Evolutionary conservation across 2,113 vertebrate genomes (phyloP), one percentile per base, ranked within the genome.

Genomic region (Apus apus): DNA sequence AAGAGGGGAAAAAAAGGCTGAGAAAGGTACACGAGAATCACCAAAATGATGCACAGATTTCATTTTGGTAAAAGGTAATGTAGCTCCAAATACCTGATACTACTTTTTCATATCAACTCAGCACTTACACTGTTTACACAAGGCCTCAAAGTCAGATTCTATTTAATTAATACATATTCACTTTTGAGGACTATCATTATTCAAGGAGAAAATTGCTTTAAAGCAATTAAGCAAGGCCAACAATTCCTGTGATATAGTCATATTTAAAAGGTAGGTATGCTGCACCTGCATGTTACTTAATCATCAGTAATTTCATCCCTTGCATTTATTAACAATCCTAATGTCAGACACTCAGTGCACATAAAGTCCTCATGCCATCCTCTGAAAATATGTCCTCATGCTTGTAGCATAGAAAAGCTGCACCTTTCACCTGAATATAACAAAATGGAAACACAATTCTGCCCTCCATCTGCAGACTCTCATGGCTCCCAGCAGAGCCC

Each of bases 251-350:
- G 20, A 56, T 22, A 72, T 5, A 60, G 17, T 0, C 19, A 13
- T 48, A 60, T 53, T 64, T 1, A 77, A 74, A 73, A 51, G 0
- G 0, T 62, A n/a, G 11, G 6, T 26, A 26, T 0, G 3, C 11
- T 72, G 13, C 29, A 51, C 4, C 13, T 56, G 11, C 11, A 2
- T 20, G 9, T 54, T 74, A 60, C 11, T 67, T 56, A 34, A 17
- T 57, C 38, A 57, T 11, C 11, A 60, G 8, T 38, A 62, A 40
- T 50, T 70, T 14, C 56, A 62, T 46, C 53, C n/a, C 11, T 43
- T 67, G 10, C 5, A 29, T 18, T 78, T 85, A 61, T 29, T 8
- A 87, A 50, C 40, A 72, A 57, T 36, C 1, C 48, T 58, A 64
- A 60, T 4, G 5, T 45, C 23, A 79, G 20, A 60, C 4, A 36